Percentiles rank a stretch among this genome's conserved stretches.
Conservation (phyloP, 2,797 vertebrate species). For the Sebastes nivosus region DNA sequence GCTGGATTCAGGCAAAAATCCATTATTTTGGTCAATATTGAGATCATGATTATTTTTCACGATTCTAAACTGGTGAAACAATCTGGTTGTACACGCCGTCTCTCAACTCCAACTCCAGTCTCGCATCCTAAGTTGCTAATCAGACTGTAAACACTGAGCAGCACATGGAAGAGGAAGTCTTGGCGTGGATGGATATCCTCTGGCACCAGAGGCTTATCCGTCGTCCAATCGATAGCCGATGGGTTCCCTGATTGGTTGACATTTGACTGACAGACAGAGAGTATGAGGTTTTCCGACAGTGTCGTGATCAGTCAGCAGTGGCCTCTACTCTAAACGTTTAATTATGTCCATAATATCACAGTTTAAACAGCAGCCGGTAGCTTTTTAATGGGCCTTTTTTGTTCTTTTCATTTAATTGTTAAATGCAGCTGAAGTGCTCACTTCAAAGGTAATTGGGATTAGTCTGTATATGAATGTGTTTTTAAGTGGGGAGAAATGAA, state of each 20-base stretch:
- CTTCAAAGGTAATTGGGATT: conserved; percentile 12
- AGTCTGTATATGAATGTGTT: conserved; percentile 10
- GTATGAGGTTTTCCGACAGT: not conserved
- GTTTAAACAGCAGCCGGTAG: not conserved
- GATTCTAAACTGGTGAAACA: too few species aligned
- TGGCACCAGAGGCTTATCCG: too few species aligned
- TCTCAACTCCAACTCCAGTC: too few species aligned
- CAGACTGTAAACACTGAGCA: too few species aligned
- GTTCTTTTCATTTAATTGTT: not conserved
- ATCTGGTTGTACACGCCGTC: too few species aligned
- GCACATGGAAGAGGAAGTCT: too few species aligned
- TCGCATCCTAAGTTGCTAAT: too few species aligned
- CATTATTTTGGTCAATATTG: too few species aligned
- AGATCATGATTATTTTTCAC: too few species aligned
- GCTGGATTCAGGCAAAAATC: too few species aligned
- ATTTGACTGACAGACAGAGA: not conserved
- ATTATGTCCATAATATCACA: not conserved
- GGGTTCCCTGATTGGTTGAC: not conserved
- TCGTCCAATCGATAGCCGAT: too few species aligned
- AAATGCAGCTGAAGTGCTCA: conserved; percentile 14
- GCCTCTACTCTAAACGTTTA: not conserved
- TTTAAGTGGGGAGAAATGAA: not conserved
- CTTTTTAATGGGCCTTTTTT: not conserved
- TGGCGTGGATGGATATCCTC: too few species aligned
- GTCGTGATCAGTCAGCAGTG: not conserved